Evolutionary conservation across 2,113 vertebrate genomes (phyloP).

Genomic region (Rhinolophus ferrumequinum): DNA sequence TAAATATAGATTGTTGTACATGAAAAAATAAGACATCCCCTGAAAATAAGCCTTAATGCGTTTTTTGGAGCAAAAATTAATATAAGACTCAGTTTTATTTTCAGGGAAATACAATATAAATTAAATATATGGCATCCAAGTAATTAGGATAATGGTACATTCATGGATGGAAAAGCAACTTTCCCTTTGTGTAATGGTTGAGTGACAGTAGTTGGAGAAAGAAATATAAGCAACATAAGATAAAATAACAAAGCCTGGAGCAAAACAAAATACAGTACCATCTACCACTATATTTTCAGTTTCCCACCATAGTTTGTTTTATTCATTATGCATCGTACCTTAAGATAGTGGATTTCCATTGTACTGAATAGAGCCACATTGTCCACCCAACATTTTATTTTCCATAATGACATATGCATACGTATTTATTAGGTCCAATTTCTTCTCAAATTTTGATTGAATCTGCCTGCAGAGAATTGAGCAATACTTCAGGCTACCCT

Average conservation of each 20-base stretch:
- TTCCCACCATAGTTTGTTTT: background rate
- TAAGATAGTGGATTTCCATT: background rate
- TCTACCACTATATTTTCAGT: background rate
- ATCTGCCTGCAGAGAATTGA: background rate
- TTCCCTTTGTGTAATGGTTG: background rate
- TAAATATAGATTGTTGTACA: too few relatives aligned
- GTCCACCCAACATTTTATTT: background rate
- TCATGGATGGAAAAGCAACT: background rate
- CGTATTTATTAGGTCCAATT: background rate
- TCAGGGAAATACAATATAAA: background rate
- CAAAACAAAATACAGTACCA: background rate
- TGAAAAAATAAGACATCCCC: too few relatives aligned
- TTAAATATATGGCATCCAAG: background rate
- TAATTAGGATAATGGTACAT: conserved; percentile 26
- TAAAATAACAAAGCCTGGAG: conserved; percentile 26
- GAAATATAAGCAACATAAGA: background rate
- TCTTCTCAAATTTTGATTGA: background rate
- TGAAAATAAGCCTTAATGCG: too few relatives aligned
- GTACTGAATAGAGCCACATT: background rate
- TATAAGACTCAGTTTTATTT: too few relatives aligned
- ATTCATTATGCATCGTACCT: background rate
- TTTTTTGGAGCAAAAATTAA: too few relatives aligned
- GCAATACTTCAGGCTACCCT: background rate
- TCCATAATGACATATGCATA: background rate
- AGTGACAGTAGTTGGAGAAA: conserved; percentile 1